Evolutionary conservation across 2,113 vertebrate species (phyloP).

Genomic region (Numida meleagris): DNA sequence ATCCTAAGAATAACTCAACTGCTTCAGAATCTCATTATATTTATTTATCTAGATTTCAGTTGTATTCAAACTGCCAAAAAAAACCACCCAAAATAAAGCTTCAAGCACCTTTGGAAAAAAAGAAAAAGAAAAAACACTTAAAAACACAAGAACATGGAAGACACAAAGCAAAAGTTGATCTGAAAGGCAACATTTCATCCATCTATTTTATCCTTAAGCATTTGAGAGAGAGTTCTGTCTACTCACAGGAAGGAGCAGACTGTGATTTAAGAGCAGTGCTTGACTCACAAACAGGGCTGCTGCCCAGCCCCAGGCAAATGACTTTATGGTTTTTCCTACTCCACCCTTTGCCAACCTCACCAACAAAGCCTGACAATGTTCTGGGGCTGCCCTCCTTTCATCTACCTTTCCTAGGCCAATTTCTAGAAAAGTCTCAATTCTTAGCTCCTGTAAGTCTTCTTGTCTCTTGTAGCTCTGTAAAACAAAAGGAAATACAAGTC

Average conservation of each 20-base stretch:
- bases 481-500: neutral
- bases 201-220: neutral
- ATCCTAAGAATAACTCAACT: neutral
- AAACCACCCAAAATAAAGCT: neutral
- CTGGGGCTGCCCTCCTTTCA: neutral
- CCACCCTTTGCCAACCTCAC: neutral
- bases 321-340: neutral
- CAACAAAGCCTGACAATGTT: neutral
- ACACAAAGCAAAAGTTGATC: neutral
- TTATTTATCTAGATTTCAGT: neutral
- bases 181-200: neutral
- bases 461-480: neutral
- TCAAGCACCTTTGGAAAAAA: neutral
- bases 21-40: conserved; percentile 1
- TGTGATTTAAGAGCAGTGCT: neutral
- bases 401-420: neutral
- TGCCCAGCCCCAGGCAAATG: neutral
- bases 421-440: neutral
- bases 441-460: neutral
- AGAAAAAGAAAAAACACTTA: neutral
- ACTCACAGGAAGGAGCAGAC: neutral
- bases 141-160: neutral
- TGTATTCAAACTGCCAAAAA: neutral
- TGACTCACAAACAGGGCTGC: neutral
- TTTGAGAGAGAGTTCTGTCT: neutral